Conservation (phyloP, 2,888 invertebrate genomes). For the Orthosia gothica region DNA sequence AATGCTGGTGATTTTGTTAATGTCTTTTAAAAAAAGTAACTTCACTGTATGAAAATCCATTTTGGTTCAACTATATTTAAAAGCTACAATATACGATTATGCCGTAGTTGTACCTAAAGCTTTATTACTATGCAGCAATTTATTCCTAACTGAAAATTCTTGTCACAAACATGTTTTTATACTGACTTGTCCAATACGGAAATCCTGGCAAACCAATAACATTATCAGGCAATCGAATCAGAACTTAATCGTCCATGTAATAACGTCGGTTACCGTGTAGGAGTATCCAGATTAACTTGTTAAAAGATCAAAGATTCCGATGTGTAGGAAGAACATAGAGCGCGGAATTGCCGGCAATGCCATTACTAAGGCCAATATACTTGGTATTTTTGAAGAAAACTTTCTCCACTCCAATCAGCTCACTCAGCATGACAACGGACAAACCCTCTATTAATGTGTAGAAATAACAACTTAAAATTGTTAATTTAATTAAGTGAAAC, state of each 20-base stretch:
- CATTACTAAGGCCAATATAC: no score
- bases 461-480: no score
- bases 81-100: neutral
- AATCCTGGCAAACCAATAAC: conserved; percentile 1
- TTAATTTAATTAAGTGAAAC: no score
- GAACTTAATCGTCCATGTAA: conserved; percentile 11
- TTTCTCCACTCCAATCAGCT: no score
- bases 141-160: neutral
- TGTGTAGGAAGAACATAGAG: conserved; percentile 17
- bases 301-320: conserved; percentile 51
- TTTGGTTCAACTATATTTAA: neutral
- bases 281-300: conserved; percentile 53
- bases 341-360: neutral
- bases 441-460: no score
- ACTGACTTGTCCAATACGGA: conserved; percentile 34
- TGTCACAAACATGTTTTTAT: conserved; percentile 11
- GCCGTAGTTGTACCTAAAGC: neutral
- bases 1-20: neutral
- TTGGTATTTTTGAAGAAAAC: no score
- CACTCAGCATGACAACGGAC: no score
- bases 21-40: neutral
- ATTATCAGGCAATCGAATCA: conserved; percentile 9
- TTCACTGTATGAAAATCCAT: neutral
- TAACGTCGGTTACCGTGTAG: conserved; percentile 24
- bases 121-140: neutral